Evolutionary conservation across 2,797 vertebrate species (phyloP).

Genomic region (Dromococcyx pavoninus): DNA sequence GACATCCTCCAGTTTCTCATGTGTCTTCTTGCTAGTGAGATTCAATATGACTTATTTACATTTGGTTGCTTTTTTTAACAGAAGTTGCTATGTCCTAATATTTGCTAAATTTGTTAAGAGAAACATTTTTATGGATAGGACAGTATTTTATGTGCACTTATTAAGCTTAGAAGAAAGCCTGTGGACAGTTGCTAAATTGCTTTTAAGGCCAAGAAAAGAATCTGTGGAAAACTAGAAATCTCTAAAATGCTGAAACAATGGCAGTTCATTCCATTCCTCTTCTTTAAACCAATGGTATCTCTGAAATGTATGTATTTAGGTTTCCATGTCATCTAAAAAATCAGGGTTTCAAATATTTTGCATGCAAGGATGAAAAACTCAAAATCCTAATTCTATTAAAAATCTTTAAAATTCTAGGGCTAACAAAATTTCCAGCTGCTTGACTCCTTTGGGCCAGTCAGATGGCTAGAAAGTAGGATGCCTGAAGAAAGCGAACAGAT

Average conservation of each 20-base stretch:
- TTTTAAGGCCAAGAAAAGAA: background rate
- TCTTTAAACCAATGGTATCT: background rate
- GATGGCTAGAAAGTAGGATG: background rate
- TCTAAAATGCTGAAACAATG: background rate
- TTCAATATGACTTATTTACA: background rate
- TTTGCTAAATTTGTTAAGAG: background rate
- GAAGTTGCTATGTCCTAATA: background rate
- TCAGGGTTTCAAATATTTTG: background rate
- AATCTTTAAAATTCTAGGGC: background rate
- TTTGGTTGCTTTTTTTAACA: background rate
- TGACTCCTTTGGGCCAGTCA: background rate
- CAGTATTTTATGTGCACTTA: background rate
- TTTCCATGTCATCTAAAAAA: background rate
- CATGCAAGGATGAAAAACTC: background rate
- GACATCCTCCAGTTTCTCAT: background rate
- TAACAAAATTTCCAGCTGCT: background rate
- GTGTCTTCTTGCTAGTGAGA: background rate
- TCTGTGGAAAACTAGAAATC: background rate
- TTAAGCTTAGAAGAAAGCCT: background rate
- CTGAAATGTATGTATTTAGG: background rate
- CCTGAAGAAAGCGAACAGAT: background rate
- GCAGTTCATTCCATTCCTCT: background rate
- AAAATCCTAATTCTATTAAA: background rate
- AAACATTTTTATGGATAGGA: background rate
- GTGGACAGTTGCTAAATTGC: background rate